These are phyloP conservation scores for Eumerus sabulonum DNA, from an alignment of 2,888 invertebrate species.

Conservation along the genomic window DNA sequence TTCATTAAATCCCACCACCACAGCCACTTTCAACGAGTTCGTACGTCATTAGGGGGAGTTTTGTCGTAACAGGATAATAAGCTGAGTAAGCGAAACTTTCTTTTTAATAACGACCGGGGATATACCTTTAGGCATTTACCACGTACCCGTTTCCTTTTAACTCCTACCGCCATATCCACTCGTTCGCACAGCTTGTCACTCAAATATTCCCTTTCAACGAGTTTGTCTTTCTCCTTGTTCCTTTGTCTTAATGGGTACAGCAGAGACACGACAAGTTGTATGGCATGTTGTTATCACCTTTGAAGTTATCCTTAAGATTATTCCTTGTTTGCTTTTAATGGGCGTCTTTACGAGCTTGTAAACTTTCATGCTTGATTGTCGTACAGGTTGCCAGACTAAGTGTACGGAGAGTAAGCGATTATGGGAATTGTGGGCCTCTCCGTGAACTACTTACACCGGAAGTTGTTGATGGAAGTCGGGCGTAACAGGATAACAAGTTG, in stretches of 20 bases:
- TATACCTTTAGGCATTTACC: conserved; percentile 42
- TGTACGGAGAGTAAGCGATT: conserved; percentile 34
- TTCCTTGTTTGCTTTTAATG: conserved; percentile 64
- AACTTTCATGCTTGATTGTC: conserved; percentile 63
- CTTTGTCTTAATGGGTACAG: no score
- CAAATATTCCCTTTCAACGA: conserved; percentile 54
- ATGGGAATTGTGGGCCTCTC: conserved; percentile 3
- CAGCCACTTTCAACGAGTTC: neutral
- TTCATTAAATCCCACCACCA: conserved; percentile 35
- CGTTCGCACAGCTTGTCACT: conserved; percentile 41
- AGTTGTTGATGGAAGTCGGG: conserved; percentile 14
- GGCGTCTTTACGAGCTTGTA: conserved; percentile 60
- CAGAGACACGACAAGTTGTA: conserved; percentile 6
- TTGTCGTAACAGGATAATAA: conserved; percentile 47
- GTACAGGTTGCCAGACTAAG: conserved; percentile 42
- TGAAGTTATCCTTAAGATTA: conserved; percentile 59
- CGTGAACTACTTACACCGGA: neutral
- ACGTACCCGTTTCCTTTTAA: neutral
- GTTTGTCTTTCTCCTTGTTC: conserved; percentile 6
- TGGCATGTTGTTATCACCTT: conserved; percentile 59
- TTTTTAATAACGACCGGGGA: conserved; percentile 16
- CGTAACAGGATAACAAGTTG: conserved; percentile 20
- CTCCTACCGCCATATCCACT: no score
- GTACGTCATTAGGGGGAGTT: conserved; percentile 11
- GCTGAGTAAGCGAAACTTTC: conserved; percentile 45